Percentiles rank a stretch among this genome's conserved stretches.
Evolutionary conservation across 2,797 vertebrate genomes (phyloP).

Genomic region (Geotria australis): DNA sequence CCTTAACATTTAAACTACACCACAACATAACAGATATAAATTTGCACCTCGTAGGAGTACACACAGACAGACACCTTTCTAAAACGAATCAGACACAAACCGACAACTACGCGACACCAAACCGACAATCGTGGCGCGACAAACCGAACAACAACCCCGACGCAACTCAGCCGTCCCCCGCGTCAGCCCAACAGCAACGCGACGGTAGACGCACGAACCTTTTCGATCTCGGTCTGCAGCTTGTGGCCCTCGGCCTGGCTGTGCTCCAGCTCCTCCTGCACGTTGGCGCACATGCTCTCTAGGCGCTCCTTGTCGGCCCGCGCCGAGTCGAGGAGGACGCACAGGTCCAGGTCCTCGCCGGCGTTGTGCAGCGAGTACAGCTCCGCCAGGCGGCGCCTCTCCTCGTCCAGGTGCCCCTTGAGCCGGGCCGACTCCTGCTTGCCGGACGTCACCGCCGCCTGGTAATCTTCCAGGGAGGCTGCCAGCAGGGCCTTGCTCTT

Average conservation of each 20-base stretch:
- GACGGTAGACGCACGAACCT: no score
- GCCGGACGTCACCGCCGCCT: constrained; percentile 30
- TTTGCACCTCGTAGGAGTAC: no score
- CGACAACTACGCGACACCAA: no score
- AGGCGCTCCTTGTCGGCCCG: constrained; percentile 65
- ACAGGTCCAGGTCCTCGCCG: constrained; percentile 60
- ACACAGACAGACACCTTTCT: no score
- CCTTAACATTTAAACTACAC: no score
- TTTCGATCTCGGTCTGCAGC: no score
- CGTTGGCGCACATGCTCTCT: constrained; percentile 31
- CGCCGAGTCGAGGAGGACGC: constrained; percentile 53
- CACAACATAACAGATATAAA: no score
- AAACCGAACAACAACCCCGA: no score
- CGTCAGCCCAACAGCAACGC: no score
- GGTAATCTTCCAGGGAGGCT: constrained; percentile 44
- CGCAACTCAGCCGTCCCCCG: no score
- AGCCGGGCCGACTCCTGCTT: constrained; percentile 54
- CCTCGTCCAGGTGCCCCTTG: constrained; percentile 55
- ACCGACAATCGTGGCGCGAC: no score
- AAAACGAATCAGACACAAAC: no score
- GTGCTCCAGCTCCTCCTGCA: constrained; percentile 51
- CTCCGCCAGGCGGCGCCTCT: constrained; percentile 60
- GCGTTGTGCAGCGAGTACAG: constrained; percentile 66
- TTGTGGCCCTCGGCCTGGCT: constrained; percentile 3
- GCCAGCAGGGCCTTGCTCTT: constrained; percentile 32